Evolutionary conservation across 64 coral and sea anemone genomes (phyloP), one percentile per base, ranked within the genome.

Genomic region (Acropora yongei): DNA sequence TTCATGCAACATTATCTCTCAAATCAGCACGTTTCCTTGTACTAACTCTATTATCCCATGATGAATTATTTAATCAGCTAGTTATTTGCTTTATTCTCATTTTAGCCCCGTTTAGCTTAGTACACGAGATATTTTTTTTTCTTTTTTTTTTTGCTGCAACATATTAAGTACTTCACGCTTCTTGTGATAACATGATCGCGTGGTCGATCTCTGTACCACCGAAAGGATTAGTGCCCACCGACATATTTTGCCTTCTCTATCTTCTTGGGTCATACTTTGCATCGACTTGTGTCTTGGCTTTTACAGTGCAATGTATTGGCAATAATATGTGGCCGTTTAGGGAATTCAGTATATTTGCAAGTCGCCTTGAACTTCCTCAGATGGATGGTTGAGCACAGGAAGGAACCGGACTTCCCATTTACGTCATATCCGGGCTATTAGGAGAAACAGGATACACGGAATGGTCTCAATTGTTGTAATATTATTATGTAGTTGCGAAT

Each of bases 361-460:
- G 30, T 30, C 30, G 30, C 30, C 16, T 39, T 72, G 10, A 66
- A 47, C 82, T 85, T 85, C 82, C 82, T 18, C 42, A 71, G 63
- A 17, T 72, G 82, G 82, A 49, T 67, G 41, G 11, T 2, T 48
- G 41, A 67, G 7, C 82, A 47, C 12, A 18, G 18, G 3, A 72
- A 71, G 39, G 45, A 8, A 69, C 82, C 63, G 82, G 65, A 69
- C 46, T 11, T 47, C 44, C 82, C 18, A 13, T 85, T 85, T 65
- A 49, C 82, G 82, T 85, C 61, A 85, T 49, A 85, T 85, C 82
- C 82, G 82, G 63, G 66, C 82, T 50, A 47, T 85, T 47, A 85
- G 2, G n/a, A 47, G n/a, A 72, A 49, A 72, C 42, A 85, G 82
- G 82, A 85, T 71, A 85, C 72, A 85, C 65, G 82, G 66, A 85